A percentile compares a stretch with the other conserved stretches of the same genome.
These are phyloP conservation scores for Panurus biarmicus DNA, from an alignment of 2,113 vertebrate species.

Conservation along the genomic window DNA sequence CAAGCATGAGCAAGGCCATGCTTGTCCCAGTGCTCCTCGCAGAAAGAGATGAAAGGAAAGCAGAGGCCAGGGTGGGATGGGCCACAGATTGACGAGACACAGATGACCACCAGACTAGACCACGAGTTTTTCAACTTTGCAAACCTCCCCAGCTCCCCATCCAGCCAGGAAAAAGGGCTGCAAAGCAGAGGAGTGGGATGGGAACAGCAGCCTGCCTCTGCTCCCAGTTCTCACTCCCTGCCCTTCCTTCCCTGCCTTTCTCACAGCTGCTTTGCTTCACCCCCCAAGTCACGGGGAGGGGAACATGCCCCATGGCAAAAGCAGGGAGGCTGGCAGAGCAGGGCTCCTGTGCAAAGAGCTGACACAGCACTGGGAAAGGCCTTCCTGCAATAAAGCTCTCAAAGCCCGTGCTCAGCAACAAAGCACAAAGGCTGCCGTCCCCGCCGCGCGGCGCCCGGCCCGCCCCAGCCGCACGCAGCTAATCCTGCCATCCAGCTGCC, in stretches of 20 bases:
- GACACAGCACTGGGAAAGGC: constrained; percentile 52
- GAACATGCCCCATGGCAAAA: neutral
- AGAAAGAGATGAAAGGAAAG: neutral
- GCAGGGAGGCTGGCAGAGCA: constrained; percentile 26
- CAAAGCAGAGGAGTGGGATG: neutral
- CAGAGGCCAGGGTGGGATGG: neutral
- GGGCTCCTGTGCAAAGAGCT: constrained; percentile 52
- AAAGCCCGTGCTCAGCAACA: constrained; percentile 72
- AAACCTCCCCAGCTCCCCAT: neutral
- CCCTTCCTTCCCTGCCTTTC: neutral
- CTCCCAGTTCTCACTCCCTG: neutral
- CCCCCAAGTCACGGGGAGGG: constrained; percentile 10
- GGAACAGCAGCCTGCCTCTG: neutral
- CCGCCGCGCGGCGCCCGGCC: constrained; percentile 41
- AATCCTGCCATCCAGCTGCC: neutral
- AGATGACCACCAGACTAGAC: neutral
- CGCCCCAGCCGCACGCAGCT: constrained; percentile 8
- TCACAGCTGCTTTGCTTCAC: neutral
- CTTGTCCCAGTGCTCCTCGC: neutral
- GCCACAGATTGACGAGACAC: neutral
- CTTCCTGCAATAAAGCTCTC: constrained; percentile 41
- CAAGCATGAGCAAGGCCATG: neutral
- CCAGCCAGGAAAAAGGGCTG: neutral
- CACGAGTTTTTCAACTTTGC: neutral
- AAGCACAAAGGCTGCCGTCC: constrained; percentile 65